Percentiles rank a stretch among this genome's conserved stretches.
phyloP scores from a whole-genome alignment of 1,140 invertebrate genomes.

The Heliothis virescens region DNA sequence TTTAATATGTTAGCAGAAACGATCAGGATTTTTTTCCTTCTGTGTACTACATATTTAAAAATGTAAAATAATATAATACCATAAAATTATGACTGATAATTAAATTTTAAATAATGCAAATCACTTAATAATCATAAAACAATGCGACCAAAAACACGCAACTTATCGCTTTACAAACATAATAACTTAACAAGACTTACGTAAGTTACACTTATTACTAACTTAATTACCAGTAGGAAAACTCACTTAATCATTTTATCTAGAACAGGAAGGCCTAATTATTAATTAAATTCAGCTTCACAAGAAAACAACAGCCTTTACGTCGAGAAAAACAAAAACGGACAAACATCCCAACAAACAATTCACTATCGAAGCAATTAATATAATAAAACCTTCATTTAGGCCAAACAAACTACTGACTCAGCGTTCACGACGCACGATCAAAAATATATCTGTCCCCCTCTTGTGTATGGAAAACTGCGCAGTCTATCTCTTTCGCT shows the following conservation, averaged over 20 bases:
- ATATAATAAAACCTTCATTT: slow-evolving; percentile 75
- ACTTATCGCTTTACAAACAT: not conserved
- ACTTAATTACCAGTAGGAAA: not conserved
- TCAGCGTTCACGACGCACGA: slow-evolving; percentile 55
- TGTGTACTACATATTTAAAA: no score
- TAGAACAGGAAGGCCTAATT: slow-evolving; percentile 9
- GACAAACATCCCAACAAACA: slow-evolving; percentile 48
- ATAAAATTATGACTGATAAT: no score
- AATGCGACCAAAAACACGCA: not conserved
- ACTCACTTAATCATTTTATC: slow-evolving; percentile 12
- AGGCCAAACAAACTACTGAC: slow-evolving; percentile 66
- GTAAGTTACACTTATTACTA: not conserved
- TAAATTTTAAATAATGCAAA: no score
- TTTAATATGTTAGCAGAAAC: no score
- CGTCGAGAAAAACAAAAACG: slow-evolving; percentile 19
- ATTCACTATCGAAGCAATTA: slow-evolving; percentile 66
- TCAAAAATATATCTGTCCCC: slow-evolving; percentile 63
- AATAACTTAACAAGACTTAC: not conserved
- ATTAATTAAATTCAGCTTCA: slow-evolving; percentile 19
- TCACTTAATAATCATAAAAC: no score
- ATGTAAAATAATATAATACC: no score
- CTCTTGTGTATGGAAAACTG: slow-evolving; percentile 53
- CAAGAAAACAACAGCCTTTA: slow-evolving; percentile 22
- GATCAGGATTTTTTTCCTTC: no score
- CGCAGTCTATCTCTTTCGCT: slow-evolving; percentile 62